Evolutionary conservation across 1,140 invertebrate species (phyloP).

Genomic region (Sitophilus oryzae): DNA sequence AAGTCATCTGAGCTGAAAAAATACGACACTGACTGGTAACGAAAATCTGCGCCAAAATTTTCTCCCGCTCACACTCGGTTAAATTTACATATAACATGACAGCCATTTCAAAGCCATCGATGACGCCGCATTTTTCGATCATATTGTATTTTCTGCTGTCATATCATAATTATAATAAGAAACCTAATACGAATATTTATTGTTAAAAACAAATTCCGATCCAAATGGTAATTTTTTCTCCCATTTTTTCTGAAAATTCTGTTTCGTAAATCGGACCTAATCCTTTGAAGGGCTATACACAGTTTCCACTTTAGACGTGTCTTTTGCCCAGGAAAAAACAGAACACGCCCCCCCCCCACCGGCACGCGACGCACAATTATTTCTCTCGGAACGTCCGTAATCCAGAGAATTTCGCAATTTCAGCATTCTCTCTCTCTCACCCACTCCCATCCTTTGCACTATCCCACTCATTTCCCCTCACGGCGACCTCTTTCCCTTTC

Average conservation of each 20-base stretch:
- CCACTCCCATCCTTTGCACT: neutral
- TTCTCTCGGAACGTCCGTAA: neutral
- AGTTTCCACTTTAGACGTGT: neutral
- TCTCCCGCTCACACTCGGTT: neutral
- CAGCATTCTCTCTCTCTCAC: neutral
- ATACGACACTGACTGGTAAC: neutral
- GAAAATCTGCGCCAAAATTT: neutral
- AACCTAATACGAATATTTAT: too few species aligned
- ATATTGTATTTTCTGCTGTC: too few species aligned
- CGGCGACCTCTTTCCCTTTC: neutral
- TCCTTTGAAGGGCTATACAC: neutral
- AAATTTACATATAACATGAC: too few species aligned
- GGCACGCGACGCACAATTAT: neutral
- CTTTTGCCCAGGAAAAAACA: neutral
- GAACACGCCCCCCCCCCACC: too few species aligned
- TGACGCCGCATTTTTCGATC: too few species aligned
- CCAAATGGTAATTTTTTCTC: too few species aligned
- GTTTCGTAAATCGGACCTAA: neutral
- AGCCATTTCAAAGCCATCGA: too few species aligned
- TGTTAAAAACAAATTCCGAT: too few species aligned
- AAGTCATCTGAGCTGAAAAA: slow-evolving; percentile 3
- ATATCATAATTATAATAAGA: too few species aligned
- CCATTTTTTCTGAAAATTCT: too few species aligned
- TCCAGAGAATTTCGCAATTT: slow-evolving; percentile 3
- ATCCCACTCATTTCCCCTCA: too few species aligned